Percentiles rank a stretch among this genome's conserved stretches.
Evolutionary conservation across 2,888 invertebrate species (phyloP).

Genomic region (Acholoe squamosa): DNA sequence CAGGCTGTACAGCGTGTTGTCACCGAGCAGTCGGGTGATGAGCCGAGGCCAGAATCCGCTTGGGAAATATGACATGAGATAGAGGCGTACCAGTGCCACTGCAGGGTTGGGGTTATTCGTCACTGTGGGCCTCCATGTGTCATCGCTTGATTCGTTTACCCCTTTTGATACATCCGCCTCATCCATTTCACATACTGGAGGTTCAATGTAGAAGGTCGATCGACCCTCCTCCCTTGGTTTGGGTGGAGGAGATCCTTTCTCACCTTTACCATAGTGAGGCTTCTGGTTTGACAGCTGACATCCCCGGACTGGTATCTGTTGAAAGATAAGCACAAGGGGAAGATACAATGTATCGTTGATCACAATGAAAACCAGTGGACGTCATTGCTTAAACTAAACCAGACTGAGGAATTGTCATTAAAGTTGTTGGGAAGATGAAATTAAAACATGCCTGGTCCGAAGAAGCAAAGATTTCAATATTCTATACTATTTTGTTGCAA

Average conservation of each 20-base stretch:
- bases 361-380: too few species aligned
- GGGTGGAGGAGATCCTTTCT: not conserved
- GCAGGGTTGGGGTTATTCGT: conserved; percentile 68
- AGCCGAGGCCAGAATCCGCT: conserved; percentile 98
- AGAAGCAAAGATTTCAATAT: too few species aligned
- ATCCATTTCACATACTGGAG: not conserved
- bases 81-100: conserved; percentile 80
- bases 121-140: conserved; percentile 31
- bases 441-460: too few species aligned
- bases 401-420: too few species aligned
- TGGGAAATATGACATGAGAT: conserved; percentile 95
- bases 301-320: conserved; percentile 64
- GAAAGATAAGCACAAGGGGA: too few species aligned
- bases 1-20: conserved; percentile 83
- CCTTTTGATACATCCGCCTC: not conserved
- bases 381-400: too few species aligned
- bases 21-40: conserved; percentile 95
- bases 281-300: conserved; percentile 12
- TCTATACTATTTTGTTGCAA: too few species aligned
- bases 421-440: too few species aligned
- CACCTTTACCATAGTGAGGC: conserved; percentile 48
- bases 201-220: conserved; percentile 64
- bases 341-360: too few species aligned
- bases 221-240: conserved; percentile 56
- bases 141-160: not conserved